Base-by-base conservation (phyloP, 2,113 vertebrate species). In the Aythya baeri region DNA sequence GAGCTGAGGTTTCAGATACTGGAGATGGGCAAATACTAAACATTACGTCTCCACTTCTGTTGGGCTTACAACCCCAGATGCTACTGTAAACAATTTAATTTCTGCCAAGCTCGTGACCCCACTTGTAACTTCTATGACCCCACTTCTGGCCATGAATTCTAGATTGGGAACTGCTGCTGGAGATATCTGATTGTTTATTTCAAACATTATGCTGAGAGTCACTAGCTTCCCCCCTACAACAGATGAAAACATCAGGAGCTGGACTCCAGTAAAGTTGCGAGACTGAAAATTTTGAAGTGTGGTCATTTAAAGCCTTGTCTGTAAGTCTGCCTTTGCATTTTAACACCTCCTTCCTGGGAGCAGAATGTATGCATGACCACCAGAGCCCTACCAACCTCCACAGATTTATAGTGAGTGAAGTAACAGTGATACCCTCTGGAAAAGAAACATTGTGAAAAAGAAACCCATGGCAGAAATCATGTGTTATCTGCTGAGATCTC, bases 1-100 rank as follows among this genome's bases (percentile, higher is more conserved):
- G 18, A 88, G 50, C 50, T 74, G 55, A 31, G 62, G n/a, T 44
- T 88, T 81, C 90, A 50, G 31, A 34, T 59, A 88, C 27, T 54
- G 59, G 38, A 88, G 58, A 87, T 27, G 52, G 58, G 46, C 58
- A 87, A 88, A 93, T 38, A 85, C 13, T 70, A 70, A 84, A 76
- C 34, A 36, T 65, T 34, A 57, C 29, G 80, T 29, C 66, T 91
- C 76, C 55, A 36, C 17, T 77, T 89, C 52, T 55, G 29, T 66
- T n/a, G 49, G 54, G 44, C 55, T 89, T 10, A 1, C 12, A 58
- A 70, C 14, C 75, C 27, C 18, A 89, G 50, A 58, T 80, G 68
- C 55, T 94, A 41, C 83, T 88, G 38, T 83, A 91, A 94, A 93
- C 71, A 83, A 80, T 32, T 85, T 80, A 3, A 66, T 83, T 83